Evolutionary conservation across 2,113 vertebrate species (phyloP), one percentile per base, ranked within the genome.

Genomic region (Vidua chalybeata): DNA sequence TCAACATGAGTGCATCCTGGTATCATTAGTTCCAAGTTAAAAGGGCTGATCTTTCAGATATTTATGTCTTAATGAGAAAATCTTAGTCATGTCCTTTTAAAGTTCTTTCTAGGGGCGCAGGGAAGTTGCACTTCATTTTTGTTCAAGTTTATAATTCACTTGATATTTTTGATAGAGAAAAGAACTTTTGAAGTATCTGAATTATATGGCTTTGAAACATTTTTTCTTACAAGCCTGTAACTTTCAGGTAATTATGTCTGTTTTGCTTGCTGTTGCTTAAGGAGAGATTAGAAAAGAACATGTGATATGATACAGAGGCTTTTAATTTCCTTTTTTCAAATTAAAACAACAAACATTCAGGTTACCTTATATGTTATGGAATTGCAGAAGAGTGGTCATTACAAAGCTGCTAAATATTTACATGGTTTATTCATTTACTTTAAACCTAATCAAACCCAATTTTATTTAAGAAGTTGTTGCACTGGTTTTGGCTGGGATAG

Each of bases 1-100:
- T 92, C 97, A 98, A 69, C 98, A 98, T 26, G 98, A 99, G 82
- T 99, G 98, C 90, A 98, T 99, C 62, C 97, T 98, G 98, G 98
- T 99, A 94, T 62, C 16, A 26, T 79, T 56, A 51, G 35, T 77
- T 77, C 39, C 59, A 91, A 88, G n/a, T 59, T 63, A n/a, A 73
- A 92, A 93, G 31, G 31, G 27, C 15, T 58, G 18, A 39, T 35
- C 85, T 93, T 80, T 84, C 51, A 84, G 56, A 62, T 72, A 72
- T n/a, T 62, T 64, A 46, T 84, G 19, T 72, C 24, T 56, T 48
- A 90, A 72, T 76, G 37, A 67, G 41, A 62, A 81, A 84, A 72
- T 43, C 64, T 62, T 67, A 37, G 18, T 81, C n/a, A 58, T 39
- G 33, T 54, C 11, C 59, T 75, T 80, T 62, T 48, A 72, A 72